Evolutionary conservation across 1,140 invertebrate species (phyloP).

Genomic region (Atta texana): DNA sequence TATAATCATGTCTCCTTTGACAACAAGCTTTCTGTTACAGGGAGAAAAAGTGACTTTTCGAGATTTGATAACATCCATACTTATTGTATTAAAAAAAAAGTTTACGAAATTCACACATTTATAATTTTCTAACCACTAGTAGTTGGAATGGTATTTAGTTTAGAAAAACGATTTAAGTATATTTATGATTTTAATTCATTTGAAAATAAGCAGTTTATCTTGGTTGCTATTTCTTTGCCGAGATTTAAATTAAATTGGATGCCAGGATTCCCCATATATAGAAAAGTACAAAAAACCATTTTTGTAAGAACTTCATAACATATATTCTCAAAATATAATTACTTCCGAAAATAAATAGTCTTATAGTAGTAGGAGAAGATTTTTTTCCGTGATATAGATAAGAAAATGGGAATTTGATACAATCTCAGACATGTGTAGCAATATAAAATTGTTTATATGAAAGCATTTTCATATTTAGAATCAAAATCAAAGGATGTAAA

Average conservation of each 20-base stretch:
- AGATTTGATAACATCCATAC: not conserved
- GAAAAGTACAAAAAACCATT: constrained; percentile 18
- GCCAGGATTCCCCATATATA: not conserved
- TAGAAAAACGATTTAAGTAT: constrained; percentile 7
- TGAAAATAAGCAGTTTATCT: not conserved
- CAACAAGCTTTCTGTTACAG: not conserved
- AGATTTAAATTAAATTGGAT: constrained; percentile 29
- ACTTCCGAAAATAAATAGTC: not conserved
- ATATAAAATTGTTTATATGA: too few relatives aligned
- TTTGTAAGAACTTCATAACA: not conserved
- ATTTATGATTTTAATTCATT: not conserved
- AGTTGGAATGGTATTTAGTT: not conserved
- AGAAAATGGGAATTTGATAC: not conserved
- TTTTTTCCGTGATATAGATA: constrained; percentile 3
- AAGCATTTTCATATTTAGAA: too few relatives aligned
- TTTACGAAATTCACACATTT: not conserved
- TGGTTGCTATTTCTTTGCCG: not conserved
- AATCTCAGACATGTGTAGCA: too few relatives aligned
- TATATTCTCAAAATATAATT: not conserved
- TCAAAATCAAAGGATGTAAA: too few relatives aligned
- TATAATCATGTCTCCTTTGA: not conserved
- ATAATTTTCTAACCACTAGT: not conserved
- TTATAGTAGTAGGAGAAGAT: not conserved
- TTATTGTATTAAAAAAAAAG: not conserved
- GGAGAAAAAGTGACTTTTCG: not conserved